These are phyloP conservation scores for Octonoba sinensis DNA, from an alignment of 2,888 invertebrate genomes.

Conservation along the genomic window DNA sequence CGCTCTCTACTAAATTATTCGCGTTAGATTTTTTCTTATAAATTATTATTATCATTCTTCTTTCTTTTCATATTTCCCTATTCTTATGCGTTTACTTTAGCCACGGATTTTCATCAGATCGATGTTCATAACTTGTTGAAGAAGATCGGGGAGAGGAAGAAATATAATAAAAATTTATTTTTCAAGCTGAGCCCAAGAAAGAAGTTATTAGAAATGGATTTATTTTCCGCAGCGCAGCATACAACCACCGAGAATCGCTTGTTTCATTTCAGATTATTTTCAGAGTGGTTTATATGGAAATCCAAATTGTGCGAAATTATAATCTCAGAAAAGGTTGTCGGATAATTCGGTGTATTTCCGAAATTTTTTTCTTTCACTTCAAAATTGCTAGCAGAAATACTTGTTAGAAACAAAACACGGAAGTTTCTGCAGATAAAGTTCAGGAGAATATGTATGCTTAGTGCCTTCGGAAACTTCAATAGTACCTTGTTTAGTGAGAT, in stretches of 20 bases:
- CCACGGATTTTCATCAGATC: constrained; percentile 38
- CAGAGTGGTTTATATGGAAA: not conserved
- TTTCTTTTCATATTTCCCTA: constrained; percentile 22
- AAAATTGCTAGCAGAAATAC: not conserved
- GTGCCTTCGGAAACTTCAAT: too few species aligned
- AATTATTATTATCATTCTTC: not conserved
- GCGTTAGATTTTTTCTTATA: constrained; percentile 35
- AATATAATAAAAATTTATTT: constrained; percentile 12
- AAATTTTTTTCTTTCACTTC: not conserved
- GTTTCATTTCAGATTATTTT: constrained; percentile 7
- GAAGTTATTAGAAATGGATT: constrained; percentile 39
- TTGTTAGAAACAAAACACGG: too few species aligned
- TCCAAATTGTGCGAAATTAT: constrained; percentile 14
- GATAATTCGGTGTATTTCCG: not conserved
- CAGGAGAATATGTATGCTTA: too few species aligned
- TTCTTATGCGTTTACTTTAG: constrained; percentile 17
- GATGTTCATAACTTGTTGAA: constrained; percentile 53
- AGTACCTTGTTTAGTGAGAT: too few species aligned
- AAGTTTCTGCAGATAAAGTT: too few species aligned
- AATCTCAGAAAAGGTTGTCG: constrained; percentile 14
- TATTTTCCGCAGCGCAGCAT: constrained; percentile 21
- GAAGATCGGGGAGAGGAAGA: constrained; percentile 24
- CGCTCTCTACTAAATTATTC: constrained; percentile 56
- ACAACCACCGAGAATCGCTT: constrained; percentile 7
- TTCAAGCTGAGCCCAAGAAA: not conserved